These are phyloP conservation scores for Cephalopachus bancanus DNA, from an alignment of 2,797 vertebrate species.

Conservation along the genomic window DNA sequence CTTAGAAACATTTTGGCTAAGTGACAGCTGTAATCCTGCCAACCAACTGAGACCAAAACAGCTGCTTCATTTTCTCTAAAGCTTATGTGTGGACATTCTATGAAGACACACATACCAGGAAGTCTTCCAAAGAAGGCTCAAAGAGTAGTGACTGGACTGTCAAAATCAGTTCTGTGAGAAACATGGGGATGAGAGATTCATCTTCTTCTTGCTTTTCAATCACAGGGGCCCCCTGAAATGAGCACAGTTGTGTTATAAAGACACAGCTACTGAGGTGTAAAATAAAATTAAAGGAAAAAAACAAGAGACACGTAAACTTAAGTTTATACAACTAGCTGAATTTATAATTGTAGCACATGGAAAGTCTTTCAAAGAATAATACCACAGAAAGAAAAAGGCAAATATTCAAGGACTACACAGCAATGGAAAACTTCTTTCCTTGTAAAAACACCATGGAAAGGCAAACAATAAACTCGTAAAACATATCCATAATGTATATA, in stretches of 20 bases:
- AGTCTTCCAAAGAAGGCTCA: conserved; percentile 90
- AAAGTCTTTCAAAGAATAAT: conserved; percentile 35
- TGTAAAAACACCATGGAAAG: conserved; percentile 36
- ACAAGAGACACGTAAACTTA: not conserved
- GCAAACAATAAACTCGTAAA: conserved; percentile 41
- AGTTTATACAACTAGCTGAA: not conserved
- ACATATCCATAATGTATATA: not conserved
- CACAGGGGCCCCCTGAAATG: conserved; percentile 65
- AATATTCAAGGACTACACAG: not conserved
- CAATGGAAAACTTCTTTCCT: not conserved
- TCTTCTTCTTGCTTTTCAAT: conserved; percentile 83
- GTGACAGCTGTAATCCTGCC: not conserved
- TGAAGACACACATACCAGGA: conserved; percentile 89
- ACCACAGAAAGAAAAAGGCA: not conserved
- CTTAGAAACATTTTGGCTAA: not conserved
- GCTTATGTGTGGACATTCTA: not conserved
- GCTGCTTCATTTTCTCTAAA: not conserved
- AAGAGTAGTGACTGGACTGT: conserved; percentile 89
- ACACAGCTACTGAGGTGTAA: not conserved
- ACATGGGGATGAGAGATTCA: conserved; percentile 88
- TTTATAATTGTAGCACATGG: not conserved
- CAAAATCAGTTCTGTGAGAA: conserved; percentile 91
- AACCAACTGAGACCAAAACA: not conserved
- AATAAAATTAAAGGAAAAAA: not conserved
- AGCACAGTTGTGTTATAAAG: conserved; percentile 57